phyloP scores from a whole-genome alignment of 2,113 vertebrate genomes.

The Sardina pilchardus region DNA sequence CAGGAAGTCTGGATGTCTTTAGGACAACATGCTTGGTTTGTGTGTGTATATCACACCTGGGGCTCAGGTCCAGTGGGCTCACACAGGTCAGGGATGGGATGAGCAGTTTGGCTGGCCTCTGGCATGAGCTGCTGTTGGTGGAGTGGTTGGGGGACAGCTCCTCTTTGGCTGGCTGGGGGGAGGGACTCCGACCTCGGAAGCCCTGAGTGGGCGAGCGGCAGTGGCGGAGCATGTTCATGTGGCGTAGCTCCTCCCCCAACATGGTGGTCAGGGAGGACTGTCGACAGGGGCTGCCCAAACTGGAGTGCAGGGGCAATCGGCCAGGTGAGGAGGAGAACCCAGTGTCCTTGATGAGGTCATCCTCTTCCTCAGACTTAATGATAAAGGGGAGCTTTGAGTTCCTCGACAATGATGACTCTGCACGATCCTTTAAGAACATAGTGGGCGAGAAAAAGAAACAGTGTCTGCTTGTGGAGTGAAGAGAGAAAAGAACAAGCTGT shows the following conservation, averaged over 20 bases:
- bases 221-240: constrained; percentile 74
- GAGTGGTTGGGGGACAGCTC: constrained; percentile 39
- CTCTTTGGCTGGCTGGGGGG: constrained; percentile 64
- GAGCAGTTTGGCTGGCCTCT: constrained; percentile 80
- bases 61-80: constrained; percentile 85
- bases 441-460: background rate
- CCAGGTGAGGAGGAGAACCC: constrained; percentile 60
- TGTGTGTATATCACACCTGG: constrained; percentile 71
- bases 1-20: background rate
- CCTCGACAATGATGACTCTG: constrained; percentile 59
- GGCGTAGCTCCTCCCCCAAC: constrained; percentile 82
- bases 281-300: constrained; percentile 69
- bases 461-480: background rate
- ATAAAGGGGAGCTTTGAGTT: constrained; percentile 80
- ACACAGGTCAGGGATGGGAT: constrained; percentile 78
- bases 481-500: background rate
- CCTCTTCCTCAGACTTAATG: constrained; percentile 72
- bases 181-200: constrained; percentile 70
- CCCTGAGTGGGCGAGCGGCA: constrained; percentile 75
- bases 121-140: constrained; percentile 39
- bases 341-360: constrained; percentile 60
- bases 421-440: constrained; percentile 62
- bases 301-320: constrained; percentile 74
- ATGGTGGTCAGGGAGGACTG: constrained; percentile 77
- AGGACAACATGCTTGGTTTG: background rate